Conservation (phyloP, 2,888 invertebrate genomes). For the Chloromyia formosa region DNA sequence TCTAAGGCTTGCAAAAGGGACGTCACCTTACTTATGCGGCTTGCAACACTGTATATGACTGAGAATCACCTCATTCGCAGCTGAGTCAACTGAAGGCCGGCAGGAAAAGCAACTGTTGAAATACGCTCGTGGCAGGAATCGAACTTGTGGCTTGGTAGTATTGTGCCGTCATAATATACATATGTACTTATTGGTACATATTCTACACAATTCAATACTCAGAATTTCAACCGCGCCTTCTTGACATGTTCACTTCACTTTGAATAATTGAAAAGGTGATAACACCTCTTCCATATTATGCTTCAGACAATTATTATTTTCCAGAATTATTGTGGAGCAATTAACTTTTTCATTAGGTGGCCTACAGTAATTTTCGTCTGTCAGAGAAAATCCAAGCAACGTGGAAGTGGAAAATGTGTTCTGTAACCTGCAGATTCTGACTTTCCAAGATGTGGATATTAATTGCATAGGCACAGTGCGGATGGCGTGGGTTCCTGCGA, state of each 20-base stretch:
- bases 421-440: background rate
- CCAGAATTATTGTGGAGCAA: slow-evolving; percentile 14
- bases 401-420: background rate
- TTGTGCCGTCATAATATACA: too few species aligned
- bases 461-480: background rate
- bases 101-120: too few species aligned
- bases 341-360: slow-evolving; percentile 17
- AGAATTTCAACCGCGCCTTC: too few species aligned
- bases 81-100: too few species aligned
- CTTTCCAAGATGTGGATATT: slow-evolving; percentile 8
- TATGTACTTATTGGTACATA: too few species aligned
- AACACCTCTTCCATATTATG: background rate
- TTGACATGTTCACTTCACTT: background rate
- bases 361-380: background rate
- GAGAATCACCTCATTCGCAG: too few species aligned
- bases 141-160: too few species aligned
- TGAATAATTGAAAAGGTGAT: background rate
- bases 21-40: too few species aligned
- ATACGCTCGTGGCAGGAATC: too few species aligned
- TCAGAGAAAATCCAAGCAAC: background rate
- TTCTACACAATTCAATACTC: too few species aligned
- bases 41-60: too few species aligned
- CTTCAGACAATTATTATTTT: slow-evolving; percentile 19
- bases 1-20: too few species aligned
- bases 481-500: background rate